phyloP scores from a whole-genome alignment of 1,140 invertebrate species.

The Zaprionus camerounensis region DNA sequence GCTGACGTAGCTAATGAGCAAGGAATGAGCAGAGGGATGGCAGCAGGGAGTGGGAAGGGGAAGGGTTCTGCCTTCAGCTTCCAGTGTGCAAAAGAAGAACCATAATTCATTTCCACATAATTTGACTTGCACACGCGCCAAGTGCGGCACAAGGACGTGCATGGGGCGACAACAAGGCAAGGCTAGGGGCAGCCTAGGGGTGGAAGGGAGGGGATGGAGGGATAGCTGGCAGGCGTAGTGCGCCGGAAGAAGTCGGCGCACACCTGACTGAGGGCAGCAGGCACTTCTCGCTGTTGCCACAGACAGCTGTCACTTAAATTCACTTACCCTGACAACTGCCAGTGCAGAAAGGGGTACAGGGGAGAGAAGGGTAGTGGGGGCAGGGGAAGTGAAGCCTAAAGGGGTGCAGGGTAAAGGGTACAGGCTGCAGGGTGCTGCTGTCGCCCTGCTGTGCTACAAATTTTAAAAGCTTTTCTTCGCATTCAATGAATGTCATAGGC shows the following conservation, averaged over 20 bases:
- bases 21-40: not conserved
- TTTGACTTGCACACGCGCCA: slow-evolving; percentile 73
- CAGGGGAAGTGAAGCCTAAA: not conserved
- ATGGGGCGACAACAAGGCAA: not conserved
- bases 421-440: not conserved
- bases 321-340: slow-evolving; percentile 51
- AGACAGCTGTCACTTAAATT: slow-evolving; percentile 77
- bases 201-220: not conserved
- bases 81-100: slow-evolving; percentile 34
- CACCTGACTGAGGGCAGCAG: not conserved
- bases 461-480: slow-evolving; percentile 70
- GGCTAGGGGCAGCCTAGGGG: not conserved
- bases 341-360: slow-evolving; percentile 12
- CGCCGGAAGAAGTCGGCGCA: slow-evolving; percentile 7
- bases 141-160: slow-evolving; percentile 8
- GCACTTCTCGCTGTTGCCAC: slow-evolving; percentile 36
- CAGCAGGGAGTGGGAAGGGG: not conserved
- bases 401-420: slow-evolving; percentile 12
- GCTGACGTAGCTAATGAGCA: slow-evolving; percentile 48
- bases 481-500: slow-evolving; percentile 58
- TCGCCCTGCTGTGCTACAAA: slow-evolving; percentile 1
- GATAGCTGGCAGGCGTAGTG: not conserved
- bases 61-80: slow-evolving; percentile 6
- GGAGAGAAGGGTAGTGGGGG: not conserved
- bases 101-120: slow-evolving; percentile 79